Conservation (phyloP, 2,888 invertebrate genomes). For the Eilema griseolum region DNA sequence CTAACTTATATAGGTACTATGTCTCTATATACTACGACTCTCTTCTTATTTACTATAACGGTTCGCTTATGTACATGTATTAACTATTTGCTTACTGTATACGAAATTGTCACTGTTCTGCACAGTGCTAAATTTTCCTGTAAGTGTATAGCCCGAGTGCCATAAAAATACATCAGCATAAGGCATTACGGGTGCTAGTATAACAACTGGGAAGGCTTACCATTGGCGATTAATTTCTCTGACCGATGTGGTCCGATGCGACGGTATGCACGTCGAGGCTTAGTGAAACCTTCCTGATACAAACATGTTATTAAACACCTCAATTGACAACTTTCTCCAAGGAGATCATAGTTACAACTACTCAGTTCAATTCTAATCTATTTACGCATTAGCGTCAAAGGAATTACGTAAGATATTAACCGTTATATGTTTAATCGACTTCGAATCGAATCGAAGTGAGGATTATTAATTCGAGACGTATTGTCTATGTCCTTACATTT, state of each 20-base stretch:
- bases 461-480: too few species aligned
- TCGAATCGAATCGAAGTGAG: too few species aligned
- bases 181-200: neutral
- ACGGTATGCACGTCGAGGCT: neutral
- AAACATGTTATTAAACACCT: constrained; percentile 2
- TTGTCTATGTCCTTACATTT: too few species aligned
- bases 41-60: too few species aligned
- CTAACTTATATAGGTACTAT: too few species aligned
- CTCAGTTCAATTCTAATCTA: neutral
- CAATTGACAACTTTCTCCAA: constrained; percentile 1
- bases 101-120: too few species aligned
- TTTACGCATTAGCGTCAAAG: neutral
- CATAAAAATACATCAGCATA: too few species aligned
- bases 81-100: too few species aligned
- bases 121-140: too few species aligned
- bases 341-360: neutral
- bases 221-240: constrained; percentile 4
- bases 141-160: too few species aligned
- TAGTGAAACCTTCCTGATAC: neutral
- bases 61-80: too few species aligned
- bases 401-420: neutral
- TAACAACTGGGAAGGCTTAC: neutral
- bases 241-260: neutral
- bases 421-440: neutral
- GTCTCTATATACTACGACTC: too few species aligned